Evolutionary conservation across 1,140 invertebrate genomes (phyloP), one percentile per base, ranked within the genome.

Genomic region (Achroia grisella): DNA sequence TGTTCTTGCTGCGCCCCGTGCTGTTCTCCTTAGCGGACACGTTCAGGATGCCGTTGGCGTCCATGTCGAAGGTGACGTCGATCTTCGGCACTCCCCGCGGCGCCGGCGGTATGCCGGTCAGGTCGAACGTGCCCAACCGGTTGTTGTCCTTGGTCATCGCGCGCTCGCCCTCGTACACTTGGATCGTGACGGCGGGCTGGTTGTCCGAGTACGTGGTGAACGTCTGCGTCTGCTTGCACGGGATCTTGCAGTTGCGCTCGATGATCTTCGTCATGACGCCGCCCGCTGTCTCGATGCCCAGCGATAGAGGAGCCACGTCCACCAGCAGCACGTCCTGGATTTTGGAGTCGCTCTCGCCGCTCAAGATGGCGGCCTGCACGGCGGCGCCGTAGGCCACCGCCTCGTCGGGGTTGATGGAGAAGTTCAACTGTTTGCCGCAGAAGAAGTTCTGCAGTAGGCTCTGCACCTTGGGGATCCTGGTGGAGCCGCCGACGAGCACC

Each of bases 131-230:
- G 31, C 94, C 94, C 35, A 95, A 80, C 6, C 92, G 63, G 64
- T 94, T 93, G 80, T 93, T 94, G 58, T 94, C 91, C 63, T 91
- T 92, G 6, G 93, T 93, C 91, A 93, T 93, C 8, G 90, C 89
- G 9, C 92, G 77, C 62, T 92, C 91, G 29, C 91, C 91, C 72
- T 93, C 91, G 60, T 87, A 92, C 5, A 90, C 89, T 50, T 91
- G 88, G 42, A 92, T 89, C 8, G 87, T 88, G 8, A 93, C 91
- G 11, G 85, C 90, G 1, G 90, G 87, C 71, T 94, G 92, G 72
- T 93, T 93, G 70, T 93, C 91, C 0, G 89, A 76, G 56, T 90
- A 91, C 0, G 91, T 93, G 10, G 89, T 89, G 68, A 90, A 90
- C 0, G 86, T 89, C 61, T 91, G 88, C 0, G 87, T 83, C 57